Conservation (phyloP, 2,797 vertebrate genomes). For the Sparus aurata region DNA sequence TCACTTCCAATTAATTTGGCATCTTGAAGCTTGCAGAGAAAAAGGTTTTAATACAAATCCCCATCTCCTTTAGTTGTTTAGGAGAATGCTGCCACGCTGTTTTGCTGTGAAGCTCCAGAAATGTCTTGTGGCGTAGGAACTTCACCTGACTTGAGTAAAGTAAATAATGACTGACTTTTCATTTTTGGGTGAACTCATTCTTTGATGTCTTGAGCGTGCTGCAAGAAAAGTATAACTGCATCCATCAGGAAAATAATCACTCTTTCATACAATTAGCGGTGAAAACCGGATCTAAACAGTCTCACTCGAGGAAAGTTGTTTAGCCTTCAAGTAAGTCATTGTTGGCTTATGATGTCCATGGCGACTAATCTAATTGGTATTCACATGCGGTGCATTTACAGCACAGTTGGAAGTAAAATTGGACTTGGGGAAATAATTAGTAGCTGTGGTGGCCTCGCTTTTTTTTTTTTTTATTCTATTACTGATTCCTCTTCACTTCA, state of each 20-base stretch:
- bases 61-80: too few relatives aligned
- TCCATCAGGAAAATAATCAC: not conserved
- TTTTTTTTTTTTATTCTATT: not conserved
- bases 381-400: constrained; percentile 11
- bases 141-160: too few relatives aligned
- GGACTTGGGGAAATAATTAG: constrained; percentile 24
- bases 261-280: too few relatives aligned
- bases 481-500: not conserved
- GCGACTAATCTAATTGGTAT: constrained; percentile 8
- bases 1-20: too few relatives aligned
- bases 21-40: too few relatives aligned
- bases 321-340: not conserved
- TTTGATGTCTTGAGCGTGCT: not conserved
- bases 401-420: constrained; percentile 29
- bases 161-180: too few relatives aligned
- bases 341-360: not conserved
- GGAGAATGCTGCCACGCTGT: too few relatives aligned
- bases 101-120: too few relatives aligned
- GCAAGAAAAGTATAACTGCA: not conserved
- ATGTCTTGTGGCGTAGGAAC: too few relatives aligned
- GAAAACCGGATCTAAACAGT: not conserved
- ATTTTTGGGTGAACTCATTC: too few relatives aligned
- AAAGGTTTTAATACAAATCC: too few relatives aligned
- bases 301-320: not conserved
- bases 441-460: not conserved